Base-by-base conservation (phyloP, 2,113 vertebrate species). In the Formicarius rufipectus region DNA sequence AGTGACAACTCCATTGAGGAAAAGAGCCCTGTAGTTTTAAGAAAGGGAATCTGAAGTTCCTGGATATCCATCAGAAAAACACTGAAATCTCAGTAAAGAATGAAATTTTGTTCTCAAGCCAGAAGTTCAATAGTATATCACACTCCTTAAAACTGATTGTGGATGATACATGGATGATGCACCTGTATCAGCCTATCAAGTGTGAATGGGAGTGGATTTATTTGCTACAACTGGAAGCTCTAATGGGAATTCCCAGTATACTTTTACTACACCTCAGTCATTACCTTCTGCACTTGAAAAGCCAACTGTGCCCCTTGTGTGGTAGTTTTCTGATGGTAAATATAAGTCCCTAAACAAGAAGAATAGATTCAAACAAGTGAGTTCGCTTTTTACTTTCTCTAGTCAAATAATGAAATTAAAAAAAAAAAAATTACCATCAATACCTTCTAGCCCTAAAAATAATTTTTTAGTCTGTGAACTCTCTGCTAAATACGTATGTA, bases 11-110 rank as follows among this genome's bases (percentile, higher is more conserved):
- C 42, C 74, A 91, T 33, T 55, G 47, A 90, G 87, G 20, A 69
- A 92, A 86, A 78, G 72, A 89, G 19, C 2, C 11, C 67, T 21
- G 77, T 7, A 66, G 69, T 87, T 87, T 87, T 40, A 87, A 89
- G 53, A 80, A 91, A 87, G 20, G 66, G 53, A 33, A 58, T 76
- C 44, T 78, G 52, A 91, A 91, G 22, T 52, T 94, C 56, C 60
- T 66, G n/a, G 52, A 94, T 66, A 95, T 77, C 39, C 67, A 94
- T 45, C 42, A 96, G 42, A 52, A 88, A 85, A 94, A 82, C 35
- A 33, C 18, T 58, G 64, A 95, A 89, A 85, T 88, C 67, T 90
- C 71, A 74, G 63, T 42, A 77, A 85, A 59, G 67, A 79, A 85
- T 27, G 33, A 82, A 79, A 85, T 79, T 64, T 82, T 79, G 21